Base-by-base conservation (phyloP, 2,888 invertebrate genomes). In the Hypolimnas misippus region DNA sequence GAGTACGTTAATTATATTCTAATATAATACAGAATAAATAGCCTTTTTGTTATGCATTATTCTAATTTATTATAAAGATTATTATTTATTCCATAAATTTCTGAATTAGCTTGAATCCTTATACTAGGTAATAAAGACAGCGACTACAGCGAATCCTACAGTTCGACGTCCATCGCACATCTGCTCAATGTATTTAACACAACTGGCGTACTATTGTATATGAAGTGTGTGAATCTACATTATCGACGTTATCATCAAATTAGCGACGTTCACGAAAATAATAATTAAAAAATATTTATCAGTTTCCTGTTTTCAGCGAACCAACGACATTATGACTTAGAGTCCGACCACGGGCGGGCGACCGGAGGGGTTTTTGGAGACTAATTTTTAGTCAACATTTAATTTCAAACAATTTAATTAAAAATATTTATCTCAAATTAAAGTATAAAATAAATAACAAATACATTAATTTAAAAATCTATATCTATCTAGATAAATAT, bases 261-360 rank as follows among this genome's bases (percentile, higher is more conserved):
- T 17, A 17, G 7, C 16, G n/a, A n/a, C n/a, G n/a, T 17, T 16
- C 17, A 17, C 42, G 42, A 17, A 17, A 17, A 42, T 42, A 7
- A 42, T 42, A 42, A 46, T 21, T 46, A 12, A 46, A 46, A 17
- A 21, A 19, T 5, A 12, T 46, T 46, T 46, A 46, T 46, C 44
- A 46, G 21, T 46, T 46, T 10, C 19, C 21, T 46, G 21, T n/a
- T 21, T 46, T 21, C 8, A 12, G 19, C 8, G 21, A 19, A 12
- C 17, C 12, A n/a, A 5, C 1, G 44, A 19, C 44, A 46, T 46
- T 46, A 12, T 21, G 44, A 21, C 8, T 19, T 46, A 12, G 10
- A 19, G 44, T 46, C 17, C n/a, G 44, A 3, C 12, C 17, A n/a
- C 44, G 44, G 5, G 6, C 44, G 44, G 44, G 12, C 44, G 44